phyloP scores from a whole-genome alignment of 2,797 vertebrate species.

The Halcyon smyrnensis region DNA sequence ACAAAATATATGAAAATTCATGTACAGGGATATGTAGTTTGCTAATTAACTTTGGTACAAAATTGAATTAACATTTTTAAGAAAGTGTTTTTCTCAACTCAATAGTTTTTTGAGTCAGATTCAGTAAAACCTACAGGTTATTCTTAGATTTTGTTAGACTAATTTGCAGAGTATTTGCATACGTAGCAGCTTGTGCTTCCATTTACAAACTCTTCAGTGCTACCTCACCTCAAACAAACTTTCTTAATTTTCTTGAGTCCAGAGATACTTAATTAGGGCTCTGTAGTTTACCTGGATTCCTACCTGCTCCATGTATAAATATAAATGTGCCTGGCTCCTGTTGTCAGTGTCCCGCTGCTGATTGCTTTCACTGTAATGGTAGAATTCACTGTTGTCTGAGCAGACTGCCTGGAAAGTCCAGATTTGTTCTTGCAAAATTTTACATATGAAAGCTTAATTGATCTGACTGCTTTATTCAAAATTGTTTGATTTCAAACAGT shows the following conservation, averaged over 20 bases:
- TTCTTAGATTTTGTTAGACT: neutral
- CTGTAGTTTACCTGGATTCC: neutral
- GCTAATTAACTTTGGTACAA: neutral
- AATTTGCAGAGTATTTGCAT: neutral
- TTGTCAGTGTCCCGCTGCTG: neutral
- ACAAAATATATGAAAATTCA: neutral
- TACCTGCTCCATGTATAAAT: neutral
- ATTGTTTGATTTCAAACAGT: neutral
- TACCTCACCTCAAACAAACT: neutral
- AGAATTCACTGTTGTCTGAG: neutral
- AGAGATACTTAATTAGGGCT: neutral
- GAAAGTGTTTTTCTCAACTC: neutral
- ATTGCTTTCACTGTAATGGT: neutral
- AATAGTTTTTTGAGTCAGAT: neutral
- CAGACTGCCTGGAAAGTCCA: neutral
- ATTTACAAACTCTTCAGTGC: neutral
- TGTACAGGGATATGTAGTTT: neutral
- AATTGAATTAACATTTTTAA: neutral
- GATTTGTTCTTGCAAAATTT: neutral
- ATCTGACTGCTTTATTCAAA: neutral
- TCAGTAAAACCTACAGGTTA: neutral
- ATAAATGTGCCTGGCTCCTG: neutral
- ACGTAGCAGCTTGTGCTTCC: neutral
- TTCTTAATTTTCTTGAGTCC: neutral
- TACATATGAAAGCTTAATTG: neutral